phyloP scores from a whole-genome alignment of 2,888 invertebrate species.

The Leptogaster cylindrica region DNA sequence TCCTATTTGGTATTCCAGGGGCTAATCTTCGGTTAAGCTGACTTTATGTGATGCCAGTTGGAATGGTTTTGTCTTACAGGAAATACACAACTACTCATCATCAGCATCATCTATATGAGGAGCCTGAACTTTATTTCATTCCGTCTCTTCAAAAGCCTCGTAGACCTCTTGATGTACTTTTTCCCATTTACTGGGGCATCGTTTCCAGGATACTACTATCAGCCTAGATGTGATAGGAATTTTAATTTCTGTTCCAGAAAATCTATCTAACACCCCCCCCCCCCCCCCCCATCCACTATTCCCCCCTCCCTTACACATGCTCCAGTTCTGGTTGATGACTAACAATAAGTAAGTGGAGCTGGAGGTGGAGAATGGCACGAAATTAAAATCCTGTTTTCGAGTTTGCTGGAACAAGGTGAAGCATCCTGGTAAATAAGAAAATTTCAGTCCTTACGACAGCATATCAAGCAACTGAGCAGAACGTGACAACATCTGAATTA shows the following conservation, averaged over 20 bases:
- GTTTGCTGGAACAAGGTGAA: slow-evolving; percentile 1
- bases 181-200: neutral
- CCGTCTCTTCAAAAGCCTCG: slow-evolving; percentile 7
- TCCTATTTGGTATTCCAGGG: slow-evolving; percentile 33
- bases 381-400: slow-evolving; percentile 33
- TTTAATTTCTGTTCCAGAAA: slow-evolving; percentile 30
- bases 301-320: too few relatives aligned
- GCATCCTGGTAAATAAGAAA: slow-evolving; percentile 3
- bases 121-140: slow-evolving; percentile 25
- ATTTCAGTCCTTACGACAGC: neutral
- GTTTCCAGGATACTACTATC: slow-evolving; percentile 24
- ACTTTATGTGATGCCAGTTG: slow-evolving; percentile 34
- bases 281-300: neutral
- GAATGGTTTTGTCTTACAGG: slow-evolving; percentile 30
- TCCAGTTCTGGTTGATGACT: neutral
- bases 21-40: slow-evolving; percentile 29
- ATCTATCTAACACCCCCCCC: slow-evolving; percentile 12
- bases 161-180: neutral
- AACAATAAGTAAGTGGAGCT: neutral
- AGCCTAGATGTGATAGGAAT: slow-evolving; percentile 32
- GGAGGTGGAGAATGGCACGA: neutral
- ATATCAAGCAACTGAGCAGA: neutral
- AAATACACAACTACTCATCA: slow-evolving; percentile 37
- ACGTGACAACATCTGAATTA: slow-evolving; percentile 35
- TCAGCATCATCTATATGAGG: slow-evolving; percentile 17